Evolutionary conservation across 1,140 invertebrate species (phyloP).

Genomic region (Battus philenor): DNA sequence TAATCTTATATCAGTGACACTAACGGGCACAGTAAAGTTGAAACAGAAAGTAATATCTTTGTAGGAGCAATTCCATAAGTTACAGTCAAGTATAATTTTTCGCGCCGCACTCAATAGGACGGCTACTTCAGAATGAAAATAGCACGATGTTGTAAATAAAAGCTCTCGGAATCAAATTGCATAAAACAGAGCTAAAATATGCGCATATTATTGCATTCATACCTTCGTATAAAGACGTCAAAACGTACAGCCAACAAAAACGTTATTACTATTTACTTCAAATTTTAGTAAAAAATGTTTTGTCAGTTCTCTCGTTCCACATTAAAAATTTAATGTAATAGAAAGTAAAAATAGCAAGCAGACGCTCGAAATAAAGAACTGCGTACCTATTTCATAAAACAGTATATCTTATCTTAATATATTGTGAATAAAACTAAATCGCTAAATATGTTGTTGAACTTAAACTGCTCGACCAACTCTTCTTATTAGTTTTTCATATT

Average conservation of each 20-base stretch:
- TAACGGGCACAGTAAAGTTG: conserved; percentile 30
- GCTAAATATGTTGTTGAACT: too few relatives aligned
- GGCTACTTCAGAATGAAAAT: conserved; percentile 63
- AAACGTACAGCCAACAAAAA: conserved; percentile 36
- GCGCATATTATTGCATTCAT: conserved; percentile 61
- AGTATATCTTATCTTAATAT: too few relatives aligned
- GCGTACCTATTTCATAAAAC: too few relatives aligned
- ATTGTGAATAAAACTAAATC: too few relatives aligned
- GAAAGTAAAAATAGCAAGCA: too few relatives aligned
- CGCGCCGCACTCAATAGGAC: conserved; percentile 33
- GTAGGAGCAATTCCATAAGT: conserved; percentile 45
- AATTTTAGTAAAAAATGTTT: too few relatives aligned
- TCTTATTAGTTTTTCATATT: too few relatives aligned
- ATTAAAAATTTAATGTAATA: too few relatives aligned
- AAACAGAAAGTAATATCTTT: conserved; percentile 37
- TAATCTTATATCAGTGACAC: conserved; percentile 22
- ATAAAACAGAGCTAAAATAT: conserved; percentile 53
- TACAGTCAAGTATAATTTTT: conserved; percentile 46
- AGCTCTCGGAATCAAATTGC: conserved; percentile 53
- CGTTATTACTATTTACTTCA: too few relatives aligned
- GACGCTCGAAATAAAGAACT: too few relatives aligned
- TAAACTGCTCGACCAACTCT: too few relatives aligned
- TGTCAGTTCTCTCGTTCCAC: too few relatives aligned
- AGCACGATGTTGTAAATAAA: conserved; percentile 53
- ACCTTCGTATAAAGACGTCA: conserved; percentile 63